Evolutionary conservation across 2,888 invertebrate genomes (phyloP).

Genomic region (Lepas anatifera): DNA sequence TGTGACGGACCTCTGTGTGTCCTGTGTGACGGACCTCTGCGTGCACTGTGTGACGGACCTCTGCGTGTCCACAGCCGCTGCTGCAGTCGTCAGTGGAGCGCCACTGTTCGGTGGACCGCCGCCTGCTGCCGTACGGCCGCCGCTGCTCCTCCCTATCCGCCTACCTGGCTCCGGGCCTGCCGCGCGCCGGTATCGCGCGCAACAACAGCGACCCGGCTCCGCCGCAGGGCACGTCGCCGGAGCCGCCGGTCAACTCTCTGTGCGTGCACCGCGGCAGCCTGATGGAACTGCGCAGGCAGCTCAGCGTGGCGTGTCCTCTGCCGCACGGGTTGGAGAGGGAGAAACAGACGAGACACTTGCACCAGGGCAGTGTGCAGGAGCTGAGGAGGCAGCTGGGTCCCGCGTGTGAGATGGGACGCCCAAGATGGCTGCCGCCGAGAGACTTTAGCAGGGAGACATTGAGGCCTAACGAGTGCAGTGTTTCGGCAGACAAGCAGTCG

Average conservation of each 20-base stretch:
- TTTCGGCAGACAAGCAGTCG: no score
- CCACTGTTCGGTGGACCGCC: slow-evolving; percentile 32
- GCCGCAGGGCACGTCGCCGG: background rate
- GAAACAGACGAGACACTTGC: no score
- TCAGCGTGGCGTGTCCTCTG: no score
- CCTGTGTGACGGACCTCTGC: no score
- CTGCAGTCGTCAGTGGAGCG: slow-evolving; percentile 30
- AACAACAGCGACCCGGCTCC: background rate
- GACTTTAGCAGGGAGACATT: no score
- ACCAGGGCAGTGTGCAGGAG: no score
- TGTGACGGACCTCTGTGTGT: no score
- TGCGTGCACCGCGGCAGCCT: background rate
- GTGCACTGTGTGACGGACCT: slow-evolving; percentile 21
- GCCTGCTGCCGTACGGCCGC: slow-evolving; percentile 29
- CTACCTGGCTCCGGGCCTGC: background rate
- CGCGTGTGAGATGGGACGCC: no score
- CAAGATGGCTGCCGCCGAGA: no score
- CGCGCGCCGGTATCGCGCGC: background rate
- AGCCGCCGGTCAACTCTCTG: background rate
- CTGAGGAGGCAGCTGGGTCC: no score
- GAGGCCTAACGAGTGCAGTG: no score
- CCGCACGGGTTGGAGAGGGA: no score
- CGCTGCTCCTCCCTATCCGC: slow-evolving; percentile 35
- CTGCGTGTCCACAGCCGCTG: slow-evolving; percentile 28
- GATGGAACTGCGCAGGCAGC: background rate